Conservation (phyloP, 2,797 vertebrate species). For the Lepus oiostolus region DNA sequence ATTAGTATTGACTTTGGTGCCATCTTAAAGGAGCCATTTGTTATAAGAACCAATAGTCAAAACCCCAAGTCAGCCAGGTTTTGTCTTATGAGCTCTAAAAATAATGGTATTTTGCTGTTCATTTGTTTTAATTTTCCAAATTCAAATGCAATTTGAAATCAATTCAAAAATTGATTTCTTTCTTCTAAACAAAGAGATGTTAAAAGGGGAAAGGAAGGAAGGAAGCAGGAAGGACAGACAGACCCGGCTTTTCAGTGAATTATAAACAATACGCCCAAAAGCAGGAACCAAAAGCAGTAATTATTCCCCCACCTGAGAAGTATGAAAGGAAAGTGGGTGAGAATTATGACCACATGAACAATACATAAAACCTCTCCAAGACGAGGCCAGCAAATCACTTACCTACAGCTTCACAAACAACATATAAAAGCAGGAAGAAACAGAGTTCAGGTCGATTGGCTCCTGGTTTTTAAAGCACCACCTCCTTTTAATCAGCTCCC, state of each 20-base stretch:
- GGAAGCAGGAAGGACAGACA: constrained; percentile 69
- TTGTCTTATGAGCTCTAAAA: constrained; percentile 84
- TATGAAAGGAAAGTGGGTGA: constrained; percentile 77
- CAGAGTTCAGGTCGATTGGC: constrained; percentile 75
- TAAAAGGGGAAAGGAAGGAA: constrained; percentile 56
- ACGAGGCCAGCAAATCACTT: constrained; percentile 68
- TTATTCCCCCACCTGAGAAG: constrained; percentile 70
- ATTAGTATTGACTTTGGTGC: constrained; percentile 87
- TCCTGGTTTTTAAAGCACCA: constrained; percentile 72
- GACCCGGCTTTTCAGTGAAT: constrained; percentile 70
- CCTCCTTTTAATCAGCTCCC: constrained; percentile 65
- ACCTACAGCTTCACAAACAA: constrained; percentile 58
- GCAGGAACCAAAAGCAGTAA: constrained; percentile 67
- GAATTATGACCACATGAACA: constrained; percentile 58
- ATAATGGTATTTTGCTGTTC: constrained; percentile 83
- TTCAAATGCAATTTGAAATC: constrained; percentile 83
- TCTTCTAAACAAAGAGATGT: constrained; percentile 72
- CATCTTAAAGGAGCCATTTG: constrained; percentile 86
- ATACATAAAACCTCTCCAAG: constrained; percentile 67
- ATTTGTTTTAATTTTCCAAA: constrained; percentile 81
- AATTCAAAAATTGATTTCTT: constrained; percentile 75
- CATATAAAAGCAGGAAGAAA: constrained; percentile 76
- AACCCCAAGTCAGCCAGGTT: constrained; percentile 82
- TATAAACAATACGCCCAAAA: constrained; percentile 55
- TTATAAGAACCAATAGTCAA: constrained; percentile 87